Conservation (phyloP, 1,140 invertebrate species). For the Eurytemora carolleeae region DNA sequence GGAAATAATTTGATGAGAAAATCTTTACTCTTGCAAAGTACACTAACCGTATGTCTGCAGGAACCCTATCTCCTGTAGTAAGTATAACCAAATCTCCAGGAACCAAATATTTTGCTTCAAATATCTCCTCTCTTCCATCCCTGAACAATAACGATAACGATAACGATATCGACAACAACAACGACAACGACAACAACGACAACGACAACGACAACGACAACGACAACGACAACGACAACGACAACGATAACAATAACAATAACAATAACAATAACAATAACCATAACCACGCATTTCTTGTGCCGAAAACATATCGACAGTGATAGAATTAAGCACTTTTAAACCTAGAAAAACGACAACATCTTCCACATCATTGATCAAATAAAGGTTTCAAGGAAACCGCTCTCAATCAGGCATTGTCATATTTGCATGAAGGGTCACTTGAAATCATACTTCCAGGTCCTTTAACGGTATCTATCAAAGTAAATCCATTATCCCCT, state of each 20-base stretch:
- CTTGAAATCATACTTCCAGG: too few relatives aligned
- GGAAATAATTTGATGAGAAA: too few relatives aligned
- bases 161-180: too few relatives aligned
- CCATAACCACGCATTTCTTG: background rate
- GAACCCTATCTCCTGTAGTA: constrained; percentile 83
- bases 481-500: too few relatives aligned
- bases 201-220: background rate
- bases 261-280: background rate
- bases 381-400: background rate
- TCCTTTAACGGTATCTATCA: too few relatives aligned
- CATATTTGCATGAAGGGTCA: too few relatives aligned
- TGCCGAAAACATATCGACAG: background rate
- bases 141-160: constrained; percentile 43
- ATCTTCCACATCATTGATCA: too few relatives aligned
- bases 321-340: background rate
- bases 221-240: constrained; percentile 21
- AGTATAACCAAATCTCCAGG: constrained; percentile 92
- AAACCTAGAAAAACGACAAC: too few relatives aligned
- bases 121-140: constrained; percentile 65
- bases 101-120: constrained; percentile 81
- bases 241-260: background rate
- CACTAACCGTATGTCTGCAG: constrained; percentile 64
- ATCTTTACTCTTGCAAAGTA: too few relatives aligned
- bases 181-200: constrained; percentile 14
- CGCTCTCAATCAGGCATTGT: too few relatives aligned